Conservation (phyloP, 2,888 invertebrate genomes). For the Ommatoiulus sabulosus region DNA sequence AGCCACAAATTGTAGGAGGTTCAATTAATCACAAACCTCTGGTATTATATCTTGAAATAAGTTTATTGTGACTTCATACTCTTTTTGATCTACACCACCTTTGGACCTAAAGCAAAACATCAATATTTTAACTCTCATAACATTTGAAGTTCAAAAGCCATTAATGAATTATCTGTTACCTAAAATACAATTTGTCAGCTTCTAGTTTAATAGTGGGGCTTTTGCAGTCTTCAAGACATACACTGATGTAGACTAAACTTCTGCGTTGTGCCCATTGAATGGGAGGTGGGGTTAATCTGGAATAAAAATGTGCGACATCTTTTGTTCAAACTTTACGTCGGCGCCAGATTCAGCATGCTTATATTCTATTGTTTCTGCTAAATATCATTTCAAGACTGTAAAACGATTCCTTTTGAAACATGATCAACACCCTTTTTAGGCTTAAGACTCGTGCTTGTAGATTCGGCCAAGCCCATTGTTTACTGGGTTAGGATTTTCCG, state of each 20-base stretch:
- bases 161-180: constrained; percentile 65
- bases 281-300: constrained; percentile 77
- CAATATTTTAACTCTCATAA: constrained; percentile 45
- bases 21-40: constrained; percentile 71
- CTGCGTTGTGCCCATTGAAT: constrained; percentile 95
- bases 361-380: too few species aligned
- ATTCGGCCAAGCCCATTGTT: background rate
- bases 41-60: constrained; percentile 85
- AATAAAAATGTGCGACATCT: constrained; percentile 10
- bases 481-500: background rate
- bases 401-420: too few species aligned
- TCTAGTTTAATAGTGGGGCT: constrained; percentile 82
- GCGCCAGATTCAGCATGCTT: too few species aligned
- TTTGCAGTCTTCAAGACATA: constrained; percentile 90
- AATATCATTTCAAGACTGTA: too few species aligned
- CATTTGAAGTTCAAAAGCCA: background rate
- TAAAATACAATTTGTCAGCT: constrained; percentile 77
- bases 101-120: constrained; percentile 73
- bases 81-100: constrained; percentile 85
- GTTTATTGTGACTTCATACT: constrained; percentile 88
- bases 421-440: background rate
- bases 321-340: too few species aligned
- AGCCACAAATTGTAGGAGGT: constrained; percentile 63
- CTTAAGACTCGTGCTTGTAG: background rate
- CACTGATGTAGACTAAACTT: constrained; percentile 84